These are phyloP conservation scores for Carabus problematicus DNA, from an alignment of 2,888 invertebrate species.

Conservation along the genomic window DNA sequence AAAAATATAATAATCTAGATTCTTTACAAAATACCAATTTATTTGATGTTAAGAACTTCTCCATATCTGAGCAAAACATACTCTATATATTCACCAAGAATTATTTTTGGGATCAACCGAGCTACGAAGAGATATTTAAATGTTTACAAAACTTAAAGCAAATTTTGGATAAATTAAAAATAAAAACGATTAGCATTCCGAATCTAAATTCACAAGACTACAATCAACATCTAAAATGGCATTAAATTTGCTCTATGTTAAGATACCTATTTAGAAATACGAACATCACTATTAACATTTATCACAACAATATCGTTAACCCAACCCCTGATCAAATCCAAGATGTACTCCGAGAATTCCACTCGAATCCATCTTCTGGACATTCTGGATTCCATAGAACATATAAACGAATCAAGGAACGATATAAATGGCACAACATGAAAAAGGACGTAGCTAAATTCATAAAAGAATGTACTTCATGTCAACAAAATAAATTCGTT, in stretches of 20 bases:
- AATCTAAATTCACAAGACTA: not conserved
- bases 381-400: constrained; percentile 13
- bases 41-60: not conserved
- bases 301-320: not conserved
- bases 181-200: not conserved
- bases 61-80: not conserved
- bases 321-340: not conserved
- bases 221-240: not conserved
- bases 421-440: constrained; percentile 47
- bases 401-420: constrained; percentile 9
- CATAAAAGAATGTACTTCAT: constrained; percentile 47
- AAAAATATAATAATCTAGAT: too few relatives aligned
- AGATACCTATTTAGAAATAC: constrained; percentile 6
- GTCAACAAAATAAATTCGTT: constrained; percentile 48
- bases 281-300: not conserved
- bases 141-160: not conserved
- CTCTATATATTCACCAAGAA: not conserved
- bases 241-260: not conserved
- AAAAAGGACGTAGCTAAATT: constrained; percentile 45
- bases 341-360: not conserved
- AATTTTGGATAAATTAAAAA: not conserved
- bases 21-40: too few relatives aligned
- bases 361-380: not conserved
- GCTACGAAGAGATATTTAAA: not conserved
- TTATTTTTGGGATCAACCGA: not conserved